Evolutionary conservation across 2,888 invertebrate species (phyloP), one percentile per base, ranked within the genome.

Genomic region (Zele albiditarsus): DNA sequence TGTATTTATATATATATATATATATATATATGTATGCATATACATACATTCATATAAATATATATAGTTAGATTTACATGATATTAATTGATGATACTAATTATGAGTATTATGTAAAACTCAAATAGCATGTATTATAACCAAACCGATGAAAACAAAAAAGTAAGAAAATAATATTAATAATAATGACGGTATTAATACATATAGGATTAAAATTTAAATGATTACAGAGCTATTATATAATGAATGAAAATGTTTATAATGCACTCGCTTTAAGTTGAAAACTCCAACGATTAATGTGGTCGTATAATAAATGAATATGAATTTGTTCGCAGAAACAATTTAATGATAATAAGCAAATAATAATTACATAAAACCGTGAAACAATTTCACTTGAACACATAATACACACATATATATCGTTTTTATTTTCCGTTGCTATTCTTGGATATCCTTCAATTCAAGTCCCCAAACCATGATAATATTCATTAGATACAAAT

Each of bases 171-270:
- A 65, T 63, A 68, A 84, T 81, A 82, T 82, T 81, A 82, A 82
- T 82, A 82, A 82, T 80, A 80, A 77, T 84, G 84, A 85, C 76
- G 80, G 38, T 84, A 80, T 76, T 82, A 84, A 80, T 80, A 80
- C n/a, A 72, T 73, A 33, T 73, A 72, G 71, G 65, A 76, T 76
- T 78, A 70, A 79, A 82, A 81, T 82, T 70, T 78, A 80, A 83
- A 80, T 81, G 80, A 84, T 83, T 79, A 82, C 85, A 85, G 84
- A 85, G 82, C 82, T 84, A 82, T 83, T 83, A 84, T 82, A 84
- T 82, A 81, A 78, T 80, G 82, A 79, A 81, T 77, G 81, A 80
- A 82, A 82, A 85, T 82, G 78, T 81, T 82, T 81, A 82, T 80
- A 81, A 74, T 74, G 78, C 78, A 77, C 20, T 6, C 78, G 79